These are phyloP conservation scores for Exaiptasia diaphana DNA, from an alignment of 64 coral and sea anemone species.

Conservation along the genomic window DNA sequence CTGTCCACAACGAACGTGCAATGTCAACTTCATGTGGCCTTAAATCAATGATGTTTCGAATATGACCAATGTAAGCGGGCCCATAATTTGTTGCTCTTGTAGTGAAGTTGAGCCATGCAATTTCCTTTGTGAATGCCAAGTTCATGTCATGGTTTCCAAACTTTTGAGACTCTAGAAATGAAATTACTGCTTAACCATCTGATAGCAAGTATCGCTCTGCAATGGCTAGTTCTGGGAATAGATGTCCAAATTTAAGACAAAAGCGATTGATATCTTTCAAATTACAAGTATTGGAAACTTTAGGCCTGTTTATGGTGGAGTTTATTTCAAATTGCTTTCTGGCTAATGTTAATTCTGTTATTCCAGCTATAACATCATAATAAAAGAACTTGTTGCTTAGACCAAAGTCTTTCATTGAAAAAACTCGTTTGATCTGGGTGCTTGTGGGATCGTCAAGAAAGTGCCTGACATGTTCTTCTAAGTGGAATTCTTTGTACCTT, in stretches of 20 bases:
- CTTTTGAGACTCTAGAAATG: not conserved
- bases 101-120: conserved; percentile 1
- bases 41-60: not conserved
- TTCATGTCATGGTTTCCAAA: not conserved
- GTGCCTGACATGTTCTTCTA: not conserved
- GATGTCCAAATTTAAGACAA: not conserved
- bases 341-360: conserved; percentile 4
- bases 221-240: not conserved
- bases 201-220: not conserved
- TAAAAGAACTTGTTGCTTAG: conserved; percentile 14
- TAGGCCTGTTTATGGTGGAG: not conserved
- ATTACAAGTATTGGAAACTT: not conserved
- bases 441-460: conserved; percentile 13
- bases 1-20: not conserved
- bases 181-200: not conserved
- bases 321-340: not conserved
- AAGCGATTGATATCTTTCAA: not conserved
- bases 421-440: not conserved
- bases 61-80: conserved; percentile 12
- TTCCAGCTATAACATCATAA: conserved; percentile 25
- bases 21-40: not conserved
- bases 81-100: conserved; percentile 28
- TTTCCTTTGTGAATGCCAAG: not conserved
- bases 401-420: conserved; percentile 32
- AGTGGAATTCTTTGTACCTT: conserved; percentile 34